These are phyloP conservation scores for Lepus europaeus DNA, from an alignment of 2,113 vertebrate species.

Conservation along the genomic window DNA sequence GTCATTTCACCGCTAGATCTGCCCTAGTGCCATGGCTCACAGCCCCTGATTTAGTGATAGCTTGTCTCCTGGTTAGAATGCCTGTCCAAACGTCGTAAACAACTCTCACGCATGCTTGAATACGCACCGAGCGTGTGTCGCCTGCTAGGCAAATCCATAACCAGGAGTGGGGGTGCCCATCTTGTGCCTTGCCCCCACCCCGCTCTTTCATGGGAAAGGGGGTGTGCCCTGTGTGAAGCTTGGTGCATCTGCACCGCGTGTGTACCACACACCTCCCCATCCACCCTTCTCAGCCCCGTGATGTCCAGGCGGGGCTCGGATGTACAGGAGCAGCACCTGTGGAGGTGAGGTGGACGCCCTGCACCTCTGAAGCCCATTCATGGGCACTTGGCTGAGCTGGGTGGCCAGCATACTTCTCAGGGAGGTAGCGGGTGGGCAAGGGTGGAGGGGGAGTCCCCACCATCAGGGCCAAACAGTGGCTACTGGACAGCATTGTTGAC, in stretches of 20 bases:
- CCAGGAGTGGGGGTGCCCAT: neutral
- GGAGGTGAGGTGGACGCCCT: neutral
- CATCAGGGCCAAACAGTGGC: slow-evolving; percentile 69
- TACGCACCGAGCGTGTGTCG: rapidly evolving
- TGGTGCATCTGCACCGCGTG: neutral
- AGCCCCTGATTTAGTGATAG: neutral
- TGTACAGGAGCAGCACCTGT: neutral
- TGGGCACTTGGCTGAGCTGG: neutral
- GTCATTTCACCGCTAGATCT: neutral
- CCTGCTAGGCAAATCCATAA: neutral
- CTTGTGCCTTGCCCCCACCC: rapidly evolving
- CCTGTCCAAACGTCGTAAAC: neutral
- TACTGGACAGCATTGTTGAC: slow-evolving; percentile 67
- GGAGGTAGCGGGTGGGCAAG: neutral
- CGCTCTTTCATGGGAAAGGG: neutral
- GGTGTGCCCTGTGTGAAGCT: neutral
- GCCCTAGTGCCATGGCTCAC: neutral
- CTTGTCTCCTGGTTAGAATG: slow-evolving; percentile 36
- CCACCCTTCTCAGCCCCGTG: neutral
- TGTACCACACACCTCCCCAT: rapidly evolving
- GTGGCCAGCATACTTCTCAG: rapidly evolving
- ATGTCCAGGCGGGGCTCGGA: neutral
- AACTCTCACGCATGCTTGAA: neutral
- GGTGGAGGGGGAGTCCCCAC: neutral
- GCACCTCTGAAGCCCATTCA: neutral